A percentile compares a stretch with the other conserved stretches of the same genome.
Evolutionary conservation across 2,888 invertebrate genomes (phyloP).

Genomic region (Electrophaes corylata): DNA sequence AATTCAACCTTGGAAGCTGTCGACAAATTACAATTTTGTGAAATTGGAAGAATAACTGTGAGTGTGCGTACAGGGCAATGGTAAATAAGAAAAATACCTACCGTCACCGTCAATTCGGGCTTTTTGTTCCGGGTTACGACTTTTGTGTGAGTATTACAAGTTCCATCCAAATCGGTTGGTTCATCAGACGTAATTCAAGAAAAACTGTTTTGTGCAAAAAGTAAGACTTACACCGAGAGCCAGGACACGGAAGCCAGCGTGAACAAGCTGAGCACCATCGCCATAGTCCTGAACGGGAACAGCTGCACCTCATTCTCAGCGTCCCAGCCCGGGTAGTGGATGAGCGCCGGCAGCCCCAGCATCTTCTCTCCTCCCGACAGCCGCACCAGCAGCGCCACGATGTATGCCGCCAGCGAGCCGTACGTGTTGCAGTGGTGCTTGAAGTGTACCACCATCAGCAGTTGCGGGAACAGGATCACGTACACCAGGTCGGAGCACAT

Average conservation of each 20-base stretch:
- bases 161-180: too few relatives aligned
- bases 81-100: too few relatives aligned
- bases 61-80: too few relatives aligned
- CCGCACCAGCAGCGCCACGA: conserved; percentile 92
- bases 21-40: too few relatives aligned
- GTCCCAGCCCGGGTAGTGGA: conserved; percentile 95
- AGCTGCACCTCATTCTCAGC: conserved; percentile 91
- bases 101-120: too few relatives aligned
- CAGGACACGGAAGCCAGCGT: conserved; percentile 92
- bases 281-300: conserved; percentile 98
- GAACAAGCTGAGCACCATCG: conserved; percentile 94
- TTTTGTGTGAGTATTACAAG: too few relatives aligned
- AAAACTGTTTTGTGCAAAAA: too few relatives aligned
- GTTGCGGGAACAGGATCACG: conserved; percentile 98
- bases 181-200: too few relatives aligned
- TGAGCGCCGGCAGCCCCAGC: conserved; percentile 91
- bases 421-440: conserved; percentile 98
- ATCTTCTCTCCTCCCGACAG: conserved; percentile 94
- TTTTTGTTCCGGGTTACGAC: too few relatives aligned
- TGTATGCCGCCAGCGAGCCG: conserved; percentile 95
- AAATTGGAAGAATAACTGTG: too few relatives aligned
- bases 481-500: conserved; percentile 99
- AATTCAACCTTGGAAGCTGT: too few relatives aligned
- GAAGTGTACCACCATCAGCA: conserved; percentile 98
- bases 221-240: conserved; percentile 87